A percentile compares a stretch with the other conserved stretches of the same genome.
Conservation (phyloP, 2,113 vertebrate genomes). For the Ochotona princeps region DNA sequence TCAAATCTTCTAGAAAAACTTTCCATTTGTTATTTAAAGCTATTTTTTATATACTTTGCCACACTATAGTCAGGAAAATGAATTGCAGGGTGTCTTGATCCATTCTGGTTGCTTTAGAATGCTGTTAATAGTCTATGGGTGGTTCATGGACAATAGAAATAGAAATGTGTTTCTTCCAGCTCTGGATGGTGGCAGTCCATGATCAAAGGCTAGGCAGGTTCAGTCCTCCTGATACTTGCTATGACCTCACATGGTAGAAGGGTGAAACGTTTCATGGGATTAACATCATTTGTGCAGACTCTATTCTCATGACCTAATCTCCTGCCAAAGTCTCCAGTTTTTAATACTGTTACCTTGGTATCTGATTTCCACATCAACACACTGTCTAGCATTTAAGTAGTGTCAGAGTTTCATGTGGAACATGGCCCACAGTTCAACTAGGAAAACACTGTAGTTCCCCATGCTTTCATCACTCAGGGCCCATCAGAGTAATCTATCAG, state of each 20-base stretch:
- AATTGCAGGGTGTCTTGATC: not conserved
- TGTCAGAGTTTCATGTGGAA: not conserved
- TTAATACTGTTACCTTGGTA: not conserved
- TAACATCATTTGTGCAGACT: not conserved
- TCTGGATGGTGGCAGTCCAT: not conserved
- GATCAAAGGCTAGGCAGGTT: not conserved
- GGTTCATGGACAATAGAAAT: not conserved
- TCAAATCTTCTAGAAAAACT: not conserved
- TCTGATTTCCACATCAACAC: not conserved
- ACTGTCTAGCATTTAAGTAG: not conserved
- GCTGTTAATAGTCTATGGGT: too few relatives aligned
- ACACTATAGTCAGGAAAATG: not conserved
- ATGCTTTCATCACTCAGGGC: not conserved
- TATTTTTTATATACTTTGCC: not conserved
- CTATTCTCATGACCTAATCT: not conserved
- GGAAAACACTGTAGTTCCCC: not conserved
- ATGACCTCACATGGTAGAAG: not conserved
- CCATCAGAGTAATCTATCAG: too few relatives aligned
- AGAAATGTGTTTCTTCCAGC: not conserved
- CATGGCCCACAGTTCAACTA: not conserved
- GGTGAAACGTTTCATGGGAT: too few relatives aligned
- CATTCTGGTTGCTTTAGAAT: not conserved
- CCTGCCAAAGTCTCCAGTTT: not conserved
- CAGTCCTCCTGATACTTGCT: not conserved
- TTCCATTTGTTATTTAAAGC: not conserved